Conservation (phyloP, 2,888 invertebrate genomes). For the Trilocha varians region DNA sequence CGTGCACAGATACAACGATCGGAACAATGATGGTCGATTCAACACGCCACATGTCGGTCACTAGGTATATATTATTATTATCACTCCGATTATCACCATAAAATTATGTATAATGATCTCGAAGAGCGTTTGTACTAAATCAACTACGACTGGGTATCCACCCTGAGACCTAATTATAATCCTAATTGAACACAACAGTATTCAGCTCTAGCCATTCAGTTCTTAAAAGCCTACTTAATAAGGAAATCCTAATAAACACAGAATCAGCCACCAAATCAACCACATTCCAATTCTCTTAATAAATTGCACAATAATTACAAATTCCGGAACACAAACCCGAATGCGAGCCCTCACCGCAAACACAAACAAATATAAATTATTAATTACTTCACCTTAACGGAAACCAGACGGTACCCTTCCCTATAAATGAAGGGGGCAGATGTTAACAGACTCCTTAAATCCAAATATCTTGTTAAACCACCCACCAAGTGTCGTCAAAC, state of each 20-base stretch:
- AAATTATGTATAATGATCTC: no score
- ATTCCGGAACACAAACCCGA: conserved; percentile 24
- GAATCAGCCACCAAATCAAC: background rate
- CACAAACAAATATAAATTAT: conserved; percentile 63
- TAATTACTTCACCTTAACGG: conserved; percentile 63
- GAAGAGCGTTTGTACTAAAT: no score
- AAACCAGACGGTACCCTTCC: conserved; percentile 60
- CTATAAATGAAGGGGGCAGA: conserved; percentile 64
- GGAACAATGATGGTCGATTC: no score
- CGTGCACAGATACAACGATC: no score
- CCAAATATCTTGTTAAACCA: conserved; percentile 68
- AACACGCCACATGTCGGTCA: no score
- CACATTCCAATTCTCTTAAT: background rate
- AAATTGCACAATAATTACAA: conserved; percentile 24
- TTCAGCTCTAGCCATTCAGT: background rate
- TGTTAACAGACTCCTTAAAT: conserved; percentile 66
- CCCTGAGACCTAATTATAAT: no score
- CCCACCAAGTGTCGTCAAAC: conserved; percentile 47
- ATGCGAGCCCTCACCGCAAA: conserved; percentile 32
- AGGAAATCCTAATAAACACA: background rate
- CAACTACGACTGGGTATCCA: no score
- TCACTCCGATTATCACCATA: no score
- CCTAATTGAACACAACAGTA: no score
- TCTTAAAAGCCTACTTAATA: background rate
- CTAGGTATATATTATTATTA: no score